Percentiles rank a stretch among this genome's conserved stretches.
Evolutionary conservation across 2,113 vertebrate genomes (phyloP).

Genomic region (Eudyptes chrysolophus): DNA sequence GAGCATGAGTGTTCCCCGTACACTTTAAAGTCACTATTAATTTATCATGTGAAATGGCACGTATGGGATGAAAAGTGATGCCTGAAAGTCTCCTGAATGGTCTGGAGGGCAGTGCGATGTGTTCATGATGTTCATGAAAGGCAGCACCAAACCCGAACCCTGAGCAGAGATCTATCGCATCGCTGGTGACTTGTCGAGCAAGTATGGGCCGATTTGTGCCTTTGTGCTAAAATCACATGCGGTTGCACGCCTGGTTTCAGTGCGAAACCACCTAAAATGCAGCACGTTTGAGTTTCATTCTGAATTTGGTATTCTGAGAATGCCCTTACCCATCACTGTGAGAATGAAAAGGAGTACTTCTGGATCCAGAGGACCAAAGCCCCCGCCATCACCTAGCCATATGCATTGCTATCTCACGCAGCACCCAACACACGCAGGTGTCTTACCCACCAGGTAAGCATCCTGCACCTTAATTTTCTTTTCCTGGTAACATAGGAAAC

Average conservation of each 20-base stretch:
- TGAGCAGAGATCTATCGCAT: not conserved
- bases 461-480: not conserved
- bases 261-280: not conserved
- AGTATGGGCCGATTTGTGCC: accelerated
- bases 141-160: not conserved
- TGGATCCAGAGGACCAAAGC: not conserved
- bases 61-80: accelerated
- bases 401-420: accelerated
- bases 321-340: accelerated
- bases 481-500: not conserved
- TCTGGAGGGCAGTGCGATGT: accelerated
- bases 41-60: not conserved
- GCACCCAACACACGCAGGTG: accelerated
- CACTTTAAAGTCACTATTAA: not conserved
- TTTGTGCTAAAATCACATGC: accelerated
- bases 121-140: not conserved
- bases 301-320: not conserved
- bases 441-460: not conserved
- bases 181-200: not conserved
- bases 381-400: accelerated
- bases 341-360: not conserved
- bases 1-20: accelerated
- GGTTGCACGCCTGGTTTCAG: accelerated
- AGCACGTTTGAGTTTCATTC: not conserved
- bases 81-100: not conserved